Base-by-base conservation (phyloP, 2,797 vertebrate species). In the Cryptoprocta ferox region DNA sequence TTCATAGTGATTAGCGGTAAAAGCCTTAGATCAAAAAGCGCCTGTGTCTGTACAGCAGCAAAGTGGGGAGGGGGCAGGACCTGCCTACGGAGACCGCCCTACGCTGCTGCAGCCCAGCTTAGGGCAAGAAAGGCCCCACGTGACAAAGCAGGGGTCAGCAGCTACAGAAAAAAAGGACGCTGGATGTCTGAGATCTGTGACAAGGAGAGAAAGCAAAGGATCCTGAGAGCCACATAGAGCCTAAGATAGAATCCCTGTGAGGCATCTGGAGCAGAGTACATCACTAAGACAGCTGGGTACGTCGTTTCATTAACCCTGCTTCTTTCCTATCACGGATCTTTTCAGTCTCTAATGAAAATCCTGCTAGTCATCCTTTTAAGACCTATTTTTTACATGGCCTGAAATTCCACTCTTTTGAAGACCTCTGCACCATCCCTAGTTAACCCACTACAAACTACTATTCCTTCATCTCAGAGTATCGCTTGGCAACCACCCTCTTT, bases 1-100 rank as follows among this genome's bases (percentile, higher is more conserved):
- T 97, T 70, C 78, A 92, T 1, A 80, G 82, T 75, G 53, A 94
- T 75, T 53, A 91, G 42, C n/a, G 89, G 39, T 65, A 90, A 97
- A 93, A 81, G 8, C 26, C 42, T 85, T 75, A 56, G 13, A 45
- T 78, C 50, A 93, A 42, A 78, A 92, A 84, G 35, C 28, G 59
- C 53, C 42, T 80, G 10, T 63, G 39, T 83, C 50, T 79, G 16
- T 26, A 45, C 0, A 81, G 76, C 42, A 89, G 10, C 35, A 42
- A 87, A 89, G 32, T 37, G 28, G 6, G 14, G 21, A 4, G 32
- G 39, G 8, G 24, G 11, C 11, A 39, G 28, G 18, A 32, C 19
- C 32, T 12, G 42, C 56, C 68, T 26, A 78, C n/a, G 53, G 59
- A 86, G 10, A 76, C 10, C 15, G 2, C 13, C 35, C 4, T 35